Evolutionary conservation across 2,113 vertebrate species (phyloP).

Genomic region (Tiliqua scincoides): DNA sequence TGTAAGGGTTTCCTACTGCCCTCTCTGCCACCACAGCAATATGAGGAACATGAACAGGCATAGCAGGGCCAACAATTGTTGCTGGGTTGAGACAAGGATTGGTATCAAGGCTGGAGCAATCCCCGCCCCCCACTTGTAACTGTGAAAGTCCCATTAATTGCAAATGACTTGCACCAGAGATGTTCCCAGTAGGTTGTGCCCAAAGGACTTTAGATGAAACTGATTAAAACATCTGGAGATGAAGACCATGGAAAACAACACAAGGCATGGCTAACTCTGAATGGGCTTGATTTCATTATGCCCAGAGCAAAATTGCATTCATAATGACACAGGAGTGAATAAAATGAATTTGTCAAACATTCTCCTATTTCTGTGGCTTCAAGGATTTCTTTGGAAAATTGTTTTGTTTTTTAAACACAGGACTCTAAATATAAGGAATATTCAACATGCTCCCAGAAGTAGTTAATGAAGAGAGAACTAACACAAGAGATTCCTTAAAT

Average conservation of each 20-base stretch:
- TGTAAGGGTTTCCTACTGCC: not conserved
- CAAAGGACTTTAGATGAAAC: not conserved
- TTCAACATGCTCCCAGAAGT: rapidly evolving
- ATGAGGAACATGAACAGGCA: not conserved
- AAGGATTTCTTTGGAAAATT: not conserved
- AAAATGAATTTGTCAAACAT: not conserved
- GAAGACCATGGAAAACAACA: not conserved
- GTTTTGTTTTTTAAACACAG: not conserved
- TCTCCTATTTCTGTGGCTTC: not conserved
- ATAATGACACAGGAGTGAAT: not conserved
- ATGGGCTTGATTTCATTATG: not conserved
- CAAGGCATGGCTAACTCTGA: not conserved
- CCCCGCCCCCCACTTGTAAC: not conserved
- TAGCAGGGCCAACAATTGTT: too few relatives aligned
- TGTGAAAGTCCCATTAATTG: not conserved
- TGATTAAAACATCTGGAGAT: not conserved
- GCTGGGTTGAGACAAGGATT: not conserved
- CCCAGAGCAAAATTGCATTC: not conserved
- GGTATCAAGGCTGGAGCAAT: not conserved
- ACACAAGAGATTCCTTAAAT: not conserved
- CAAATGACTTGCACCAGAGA: not conserved
- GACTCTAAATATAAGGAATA: not conserved
- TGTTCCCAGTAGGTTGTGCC: not conserved
- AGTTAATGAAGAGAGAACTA: too few relatives aligned
- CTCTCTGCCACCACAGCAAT: not conserved